Percentiles rank a stretch among this genome's conserved stretches.
phyloP scores from a whole-genome alignment of 2,113 vertebrate genomes.

The Rhynchomys soricoides region DNA sequence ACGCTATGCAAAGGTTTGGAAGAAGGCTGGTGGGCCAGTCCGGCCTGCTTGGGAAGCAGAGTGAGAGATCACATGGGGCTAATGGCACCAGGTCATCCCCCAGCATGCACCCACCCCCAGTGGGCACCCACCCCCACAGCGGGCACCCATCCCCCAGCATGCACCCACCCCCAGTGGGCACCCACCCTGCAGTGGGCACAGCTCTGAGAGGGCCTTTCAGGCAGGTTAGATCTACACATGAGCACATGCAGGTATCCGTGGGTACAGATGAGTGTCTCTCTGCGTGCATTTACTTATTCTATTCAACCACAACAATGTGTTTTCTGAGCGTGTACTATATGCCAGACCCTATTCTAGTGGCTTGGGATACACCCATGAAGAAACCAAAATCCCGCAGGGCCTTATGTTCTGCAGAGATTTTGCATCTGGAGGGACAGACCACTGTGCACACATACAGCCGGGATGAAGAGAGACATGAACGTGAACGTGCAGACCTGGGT shows the following conservation, averaged over 20 bases:
- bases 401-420: not conserved
- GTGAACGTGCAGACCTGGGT: not conserved
- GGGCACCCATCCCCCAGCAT: too few relatives aligned
- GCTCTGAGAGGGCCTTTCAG: not conserved
- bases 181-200: accelerated
- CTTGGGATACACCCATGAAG: not conserved
- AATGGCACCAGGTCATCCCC: not conserved
- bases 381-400: not conserved
- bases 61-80: not conserved
- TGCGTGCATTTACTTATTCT: not conserved
- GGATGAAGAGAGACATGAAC: not conserved
- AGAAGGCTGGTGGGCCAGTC: not conserved
- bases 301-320: not conserved
- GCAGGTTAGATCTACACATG: not conserved
- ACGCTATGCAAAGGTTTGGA: not conserved
- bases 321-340: not conserved
- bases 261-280: not conserved
- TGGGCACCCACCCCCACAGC: too few relatives aligned
- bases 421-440: not conserved
- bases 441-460: not conserved
- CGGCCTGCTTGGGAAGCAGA: not conserved
- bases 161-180: too few relatives aligned
- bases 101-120: accelerated
- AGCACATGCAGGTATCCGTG: not conserved
- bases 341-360: not conserved